These are phyloP conservation scores for Engraulis encrasicolus DNA, from an alignment of 2,113 vertebrate genomes.

Conservation along the genomic window DNA sequence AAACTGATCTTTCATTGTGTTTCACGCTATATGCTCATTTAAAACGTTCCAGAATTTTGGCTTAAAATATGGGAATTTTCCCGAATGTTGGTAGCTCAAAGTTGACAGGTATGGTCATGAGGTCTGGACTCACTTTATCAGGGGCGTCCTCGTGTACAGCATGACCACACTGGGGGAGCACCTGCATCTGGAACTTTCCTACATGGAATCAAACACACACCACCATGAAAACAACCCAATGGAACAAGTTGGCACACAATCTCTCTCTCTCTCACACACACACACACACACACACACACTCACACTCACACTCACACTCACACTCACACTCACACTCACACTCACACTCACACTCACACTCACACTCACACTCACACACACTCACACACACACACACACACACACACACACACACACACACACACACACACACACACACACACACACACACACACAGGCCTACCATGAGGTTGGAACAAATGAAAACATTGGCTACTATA, in stretches of 20 bases:
- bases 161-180: constrained; percentile 96
- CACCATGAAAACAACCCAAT: no score
- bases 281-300: constrained; percentile 1
- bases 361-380: not conserved
- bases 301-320: not conserved
- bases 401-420: not conserved
- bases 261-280: not conserved
- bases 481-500: no score
- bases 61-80: no score
- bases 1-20: no score
- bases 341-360: not conserved
- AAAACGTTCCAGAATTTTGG: no score
- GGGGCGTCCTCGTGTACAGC: constrained; percentile 98
- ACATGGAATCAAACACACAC: constrained; percentile 25
- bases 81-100: no score
- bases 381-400: not conserved
- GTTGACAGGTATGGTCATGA: no score
- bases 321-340: not conserved
- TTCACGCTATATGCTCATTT: no score
- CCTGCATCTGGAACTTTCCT: constrained; percentile 99
- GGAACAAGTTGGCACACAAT: not conserved
- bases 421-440: not conserved
- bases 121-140: constrained; percentile 84
- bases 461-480: no score
- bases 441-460: no score